Conservation (phyloP, 1,140 invertebrate genomes). For the Panagrolaimus sp. region DNA sequence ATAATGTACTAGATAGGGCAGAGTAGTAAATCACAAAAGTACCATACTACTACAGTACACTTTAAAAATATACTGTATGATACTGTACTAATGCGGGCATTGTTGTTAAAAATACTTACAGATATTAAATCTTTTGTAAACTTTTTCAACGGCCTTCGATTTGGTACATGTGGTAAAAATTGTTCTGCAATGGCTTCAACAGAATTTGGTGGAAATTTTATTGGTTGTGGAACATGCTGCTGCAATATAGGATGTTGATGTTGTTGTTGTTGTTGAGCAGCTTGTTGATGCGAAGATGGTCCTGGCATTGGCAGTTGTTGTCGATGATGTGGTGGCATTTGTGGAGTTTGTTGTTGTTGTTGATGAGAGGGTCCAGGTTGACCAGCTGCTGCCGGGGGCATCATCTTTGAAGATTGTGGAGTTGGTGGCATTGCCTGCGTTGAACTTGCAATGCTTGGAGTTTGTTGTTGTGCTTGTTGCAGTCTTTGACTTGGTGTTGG, state of each 20-base stretch:
- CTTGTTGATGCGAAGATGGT: conserved; percentile 2
- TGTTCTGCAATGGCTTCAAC: conserved; percentile 23
- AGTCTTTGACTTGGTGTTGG: not conserved
- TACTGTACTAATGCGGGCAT: too few relatives aligned
- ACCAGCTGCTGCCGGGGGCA: not conserved
- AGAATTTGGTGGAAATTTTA: conserved; percentile 20
- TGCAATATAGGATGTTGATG: not conserved
- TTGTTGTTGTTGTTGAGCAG: not conserved
- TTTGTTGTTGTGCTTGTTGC: not conserved
- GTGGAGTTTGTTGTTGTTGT: conserved; percentile 11
- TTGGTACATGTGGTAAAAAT: not conserved
- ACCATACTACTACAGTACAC: too few relatives aligned
- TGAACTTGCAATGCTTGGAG: not conserved
- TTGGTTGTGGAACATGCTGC: not conserved
- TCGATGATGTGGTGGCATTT: not conserved
- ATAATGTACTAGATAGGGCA: too few relatives aligned
- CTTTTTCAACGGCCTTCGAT: conserved; percentile 30
- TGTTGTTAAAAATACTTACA: not conserved
- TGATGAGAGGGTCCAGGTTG: not conserved
- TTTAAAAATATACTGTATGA: too few relatives aligned
- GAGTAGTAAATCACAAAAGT: too few relatives aligned
- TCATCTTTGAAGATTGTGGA: not conserved
- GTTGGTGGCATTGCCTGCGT: not conserved
- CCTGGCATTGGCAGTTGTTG: not conserved
- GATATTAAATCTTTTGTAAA: conserved; percentile 31